Base-by-base conservation (phyloP, 2,888 invertebrate species). In the Adelphocoris suturalis region DNA sequence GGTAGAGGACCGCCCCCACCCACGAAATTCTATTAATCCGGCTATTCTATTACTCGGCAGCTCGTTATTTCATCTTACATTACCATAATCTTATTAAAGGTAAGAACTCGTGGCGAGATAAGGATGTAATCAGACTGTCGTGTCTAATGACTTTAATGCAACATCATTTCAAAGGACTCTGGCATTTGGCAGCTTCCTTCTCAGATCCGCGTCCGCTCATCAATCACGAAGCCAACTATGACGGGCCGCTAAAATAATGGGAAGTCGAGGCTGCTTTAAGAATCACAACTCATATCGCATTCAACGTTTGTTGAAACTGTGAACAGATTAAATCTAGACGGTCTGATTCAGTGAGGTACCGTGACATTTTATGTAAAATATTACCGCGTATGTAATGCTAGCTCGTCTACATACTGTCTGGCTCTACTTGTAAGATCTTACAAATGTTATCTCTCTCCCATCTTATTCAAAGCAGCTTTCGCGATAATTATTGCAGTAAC, bases 221-320 rank as follows among this genome's bases (percentile, higher is more conserved):
- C 57, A 57, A 14, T 57, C 57, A 57, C 57, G n/a, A 57, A 57
- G 57, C 57, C n/a, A 57, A n/a, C 57, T 57, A 57, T 57, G n/a
- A 57, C 57, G 57, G n/a, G 57, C 0, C 57, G 16, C 57, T n/a
- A 16, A 57, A 14, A 57, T 57, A 12, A n/a, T n/a, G n/a, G n/a
- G n/a, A n/a, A n/a, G 57, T 5, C 19, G 57, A n/a, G 57, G 14
- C 0, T n/a, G 57, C 14, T 16, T 57, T 16, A 57, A 57, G 14
- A 1, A n/a, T 57, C 5, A 16, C 19, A n/a, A 57, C 19, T 57
- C 57, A 57, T 57, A n/a, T 5, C 52, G 57, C 19, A 57, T 57
- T 57, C 57, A n/a, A 57, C n/a, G n/a, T 57, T n/a, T n/a, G 14
- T 57, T 57, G 57, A n/a, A 57, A 57, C 57, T n/a, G 57, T 57